These are phyloP conservation scores for Lasioglossum pauxillum DNA, from an alignment of 2,888 invertebrate genomes.

Conservation along the genomic window DNA sequence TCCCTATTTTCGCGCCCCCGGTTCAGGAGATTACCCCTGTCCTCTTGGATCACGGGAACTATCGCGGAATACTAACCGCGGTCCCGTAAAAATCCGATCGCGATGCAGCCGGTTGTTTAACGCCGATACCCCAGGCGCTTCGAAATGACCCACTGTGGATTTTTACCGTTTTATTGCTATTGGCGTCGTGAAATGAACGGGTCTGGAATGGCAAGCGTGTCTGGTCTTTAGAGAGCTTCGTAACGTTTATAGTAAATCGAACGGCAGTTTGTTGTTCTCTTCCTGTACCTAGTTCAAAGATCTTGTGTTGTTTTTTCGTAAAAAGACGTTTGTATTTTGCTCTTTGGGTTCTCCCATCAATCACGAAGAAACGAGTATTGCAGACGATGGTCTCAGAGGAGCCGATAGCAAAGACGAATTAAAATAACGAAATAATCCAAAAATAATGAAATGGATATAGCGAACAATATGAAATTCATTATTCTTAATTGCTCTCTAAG, in stretches of 20 bases:
- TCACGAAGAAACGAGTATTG: neutral
- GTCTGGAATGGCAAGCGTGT: neutral
- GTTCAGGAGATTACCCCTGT: slow-evolving; percentile 44
- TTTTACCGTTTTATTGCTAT: neutral
- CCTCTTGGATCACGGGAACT: slow-evolving; percentile 38
- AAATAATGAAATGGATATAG: neutral
- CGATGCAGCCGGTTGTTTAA: neutral
- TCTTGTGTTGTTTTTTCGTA: neutral
- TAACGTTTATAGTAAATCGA: neutral
- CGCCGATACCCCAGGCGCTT: neutral
- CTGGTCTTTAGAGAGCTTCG: neutral
- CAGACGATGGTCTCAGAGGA: neutral
- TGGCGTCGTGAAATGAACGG: neutral
- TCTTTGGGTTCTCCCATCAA: neutral
- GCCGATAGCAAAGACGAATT: neutral
- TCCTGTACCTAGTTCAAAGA: neutral
- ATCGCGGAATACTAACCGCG: slow-evolving; percentile 25
- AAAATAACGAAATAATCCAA: neutral
- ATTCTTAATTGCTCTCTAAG: neutral
- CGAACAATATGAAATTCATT: neutral
- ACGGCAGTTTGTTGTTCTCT: neutral
- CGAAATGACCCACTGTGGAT: neutral
- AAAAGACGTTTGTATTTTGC: neutral
- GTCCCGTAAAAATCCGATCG: neutral
- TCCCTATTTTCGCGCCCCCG: neutral